Evolutionary conservation across 2,888 invertebrate genomes (phyloP).

Genomic region (Melangyna quadrimaculata): DNA sequence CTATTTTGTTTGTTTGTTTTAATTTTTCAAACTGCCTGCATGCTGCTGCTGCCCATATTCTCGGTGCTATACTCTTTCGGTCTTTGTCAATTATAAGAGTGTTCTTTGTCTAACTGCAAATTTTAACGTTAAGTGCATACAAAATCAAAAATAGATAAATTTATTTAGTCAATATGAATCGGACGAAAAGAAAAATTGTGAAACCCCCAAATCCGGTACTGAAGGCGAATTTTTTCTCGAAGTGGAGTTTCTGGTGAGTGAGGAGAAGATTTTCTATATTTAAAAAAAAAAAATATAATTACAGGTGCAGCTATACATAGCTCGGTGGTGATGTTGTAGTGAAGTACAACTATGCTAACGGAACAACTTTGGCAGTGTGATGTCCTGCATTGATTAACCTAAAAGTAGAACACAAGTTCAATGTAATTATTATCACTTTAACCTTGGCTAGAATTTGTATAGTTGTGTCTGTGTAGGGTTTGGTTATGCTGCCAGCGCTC

Average conservation of each 20-base stretch:
- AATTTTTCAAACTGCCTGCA: constrained; percentile 44
- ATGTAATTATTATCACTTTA: constrained; percentile 16
- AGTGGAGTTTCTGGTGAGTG: constrained; percentile 86
- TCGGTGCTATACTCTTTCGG: constrained; percentile 35
- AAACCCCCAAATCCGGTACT: constrained; percentile 84
- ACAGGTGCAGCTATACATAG: constrained; percentile 2
- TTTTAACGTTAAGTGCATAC: constrained; percentile 2
- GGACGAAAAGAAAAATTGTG: constrained; percentile 81
- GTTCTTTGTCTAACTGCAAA: constrained; percentile 34
- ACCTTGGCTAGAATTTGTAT: constrained; percentile 1
- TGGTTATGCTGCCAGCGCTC: not conserved
- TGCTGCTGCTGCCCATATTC: constrained; percentile 25
- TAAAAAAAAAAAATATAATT: no score
- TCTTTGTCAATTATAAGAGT: constrained; percentile 53
- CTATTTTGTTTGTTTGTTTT: constrained; percentile 7
- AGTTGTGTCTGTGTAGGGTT: no score
- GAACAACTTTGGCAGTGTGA: not conserved
- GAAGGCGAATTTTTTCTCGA: constrained; percentile 84
- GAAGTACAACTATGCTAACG: not conserved
- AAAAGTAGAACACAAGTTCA: constrained; percentile 17
- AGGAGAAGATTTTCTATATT: constrained; percentile 1
- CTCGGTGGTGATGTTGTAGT: not conserved
- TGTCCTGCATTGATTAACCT: constrained; percentile 1
- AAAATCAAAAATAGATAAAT: constrained; percentile 21
- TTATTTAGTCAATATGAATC: constrained; percentile 76